phyloP scores from a whole-genome alignment of 2,113 vertebrate species.

The Hyperopisus bebe region DNA sequence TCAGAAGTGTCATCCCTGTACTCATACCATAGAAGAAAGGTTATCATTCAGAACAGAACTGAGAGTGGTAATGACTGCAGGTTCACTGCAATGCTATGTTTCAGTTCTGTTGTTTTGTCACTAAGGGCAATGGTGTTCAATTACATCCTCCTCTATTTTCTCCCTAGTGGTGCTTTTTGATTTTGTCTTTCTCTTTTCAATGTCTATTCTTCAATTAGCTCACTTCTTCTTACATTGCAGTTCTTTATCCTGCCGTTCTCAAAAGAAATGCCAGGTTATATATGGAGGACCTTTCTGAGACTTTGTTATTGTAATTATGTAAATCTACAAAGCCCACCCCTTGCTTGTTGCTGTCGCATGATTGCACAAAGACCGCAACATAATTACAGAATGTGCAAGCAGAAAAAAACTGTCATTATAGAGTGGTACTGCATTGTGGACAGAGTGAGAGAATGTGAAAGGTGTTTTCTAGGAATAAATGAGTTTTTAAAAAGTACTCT shows the following conservation, averaged over 20 bases:
- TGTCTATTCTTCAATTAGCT: not conserved
- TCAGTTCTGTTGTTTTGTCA: not conserved
- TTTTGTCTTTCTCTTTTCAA: conserved; percentile 2
- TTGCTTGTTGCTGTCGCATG: conserved; percentile 11
- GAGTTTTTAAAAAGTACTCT: not conserved
- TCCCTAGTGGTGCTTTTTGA: not conserved
- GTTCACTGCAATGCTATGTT: not conserved
- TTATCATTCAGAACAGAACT: not conserved
- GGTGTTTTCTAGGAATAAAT: not conserved
- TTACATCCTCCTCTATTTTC: not conserved
- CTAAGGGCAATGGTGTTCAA: not conserved
- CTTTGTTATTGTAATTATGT: conserved; percentile 24
- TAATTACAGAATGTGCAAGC: conserved; percentile 21
- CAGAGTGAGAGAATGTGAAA: not conserved
- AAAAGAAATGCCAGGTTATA: not conserved
- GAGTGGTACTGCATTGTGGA: not conserved
- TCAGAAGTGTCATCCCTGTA: not conserved
- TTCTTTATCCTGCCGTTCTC: not conserved
- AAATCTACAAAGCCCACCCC: conserved; percentile 15
- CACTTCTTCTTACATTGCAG: not conserved
- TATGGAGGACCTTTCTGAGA: conserved; percentile 14
- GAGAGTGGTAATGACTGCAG: not conserved
- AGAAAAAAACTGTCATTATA: conserved; percentile 15
- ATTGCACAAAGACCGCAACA: conserved; percentile 17
- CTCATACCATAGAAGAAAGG: not conserved